phyloP scores from a whole-genome alignment of 2,797 vertebrate species.

The Myotis findleyi region DNA sequence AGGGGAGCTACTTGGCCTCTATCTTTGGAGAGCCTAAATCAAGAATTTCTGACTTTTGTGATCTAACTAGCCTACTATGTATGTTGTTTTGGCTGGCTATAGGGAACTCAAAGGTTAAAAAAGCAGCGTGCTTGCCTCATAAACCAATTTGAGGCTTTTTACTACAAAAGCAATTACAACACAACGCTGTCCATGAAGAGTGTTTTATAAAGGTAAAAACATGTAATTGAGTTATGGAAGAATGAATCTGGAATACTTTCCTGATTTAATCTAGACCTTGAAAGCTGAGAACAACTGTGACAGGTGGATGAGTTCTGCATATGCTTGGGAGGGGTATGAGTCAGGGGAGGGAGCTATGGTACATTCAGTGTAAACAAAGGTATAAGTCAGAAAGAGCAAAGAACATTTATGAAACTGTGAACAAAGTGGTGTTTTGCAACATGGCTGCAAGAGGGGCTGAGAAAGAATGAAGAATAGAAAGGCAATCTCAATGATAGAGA shows the following conservation, averaged over 20 bases:
- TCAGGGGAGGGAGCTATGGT: not conserved
- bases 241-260: not conserved
- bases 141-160: not conserved
- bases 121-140: not conserved
- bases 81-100: not conserved
- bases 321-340: not conserved
- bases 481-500: not conserved
- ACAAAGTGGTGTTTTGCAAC: not conserved
- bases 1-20: not conserved
- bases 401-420: constrained; percentile 26
- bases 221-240: not conserved
- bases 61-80: not conserved
- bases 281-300: constrained; percentile 15
- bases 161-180: not conserved
- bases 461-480: constrained; percentile 17
- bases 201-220: not conserved
- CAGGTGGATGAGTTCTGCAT: not conserved
- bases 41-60: constrained; percentile 12
- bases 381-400: constrained; percentile 31
- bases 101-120: constrained; percentile 2
- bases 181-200: not conserved
- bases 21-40: constrained; percentile 10
- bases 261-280: not conserved
- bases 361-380: constrained; percentile 38
- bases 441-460: constrained; percentile 5